Evolutionary conservation across 2,888 invertebrate genomes (phyloP).

Genomic region (Sclerodermus sp.): DNA sequence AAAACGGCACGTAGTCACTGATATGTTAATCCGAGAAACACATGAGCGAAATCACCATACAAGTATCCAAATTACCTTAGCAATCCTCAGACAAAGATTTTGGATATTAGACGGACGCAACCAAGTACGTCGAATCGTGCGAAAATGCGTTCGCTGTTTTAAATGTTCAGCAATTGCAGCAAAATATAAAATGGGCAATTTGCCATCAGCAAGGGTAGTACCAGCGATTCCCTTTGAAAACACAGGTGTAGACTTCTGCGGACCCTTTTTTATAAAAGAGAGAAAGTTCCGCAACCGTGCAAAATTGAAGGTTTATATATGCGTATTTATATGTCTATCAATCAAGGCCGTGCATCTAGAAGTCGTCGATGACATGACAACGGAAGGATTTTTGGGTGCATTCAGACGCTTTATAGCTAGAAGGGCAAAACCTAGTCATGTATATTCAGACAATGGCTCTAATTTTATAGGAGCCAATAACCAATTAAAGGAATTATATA

Average conservation of each 20-base stretch:
- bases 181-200: conserved; percentile 31
- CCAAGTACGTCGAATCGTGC: conserved; percentile 16
- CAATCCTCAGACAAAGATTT: conserved; percentile 17
- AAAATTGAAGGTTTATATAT: conserved; percentile 17
- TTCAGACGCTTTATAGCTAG: conserved; percentile 39
- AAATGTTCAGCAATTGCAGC: conserved; percentile 1
- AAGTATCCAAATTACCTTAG: conserved; percentile 31
- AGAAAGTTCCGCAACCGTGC: conserved; percentile 18
- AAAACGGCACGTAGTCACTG: conserved; percentile 26
- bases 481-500: conserved; percentile 27
- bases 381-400: conserved; percentile 39
- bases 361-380: conserved; percentile 34
- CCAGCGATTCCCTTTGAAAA: conserved; percentile 28
- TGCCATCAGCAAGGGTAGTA: conserved; percentile 28
- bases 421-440: conserved; percentile 27
- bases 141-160: conserved; percentile 10
- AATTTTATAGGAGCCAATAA: conserved; percentile 42
- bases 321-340: conserved; percentile 37
- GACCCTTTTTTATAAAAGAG: conserved; percentile 30
- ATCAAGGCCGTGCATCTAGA: conserved; percentile 44
- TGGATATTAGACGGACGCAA: conserved; percentile 29
- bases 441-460: conserved; percentile 42
- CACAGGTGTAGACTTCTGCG: conserved; percentile 36
- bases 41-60: conserved; percentile 27
- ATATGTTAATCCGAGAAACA: conserved; percentile 25